Percentiles rank a stretch among this genome's conserved stretches.
Evolutionary conservation across 2,797 vertebrate species (phyloP).

Genomic region (Protosalanx chinensis): DNA sequence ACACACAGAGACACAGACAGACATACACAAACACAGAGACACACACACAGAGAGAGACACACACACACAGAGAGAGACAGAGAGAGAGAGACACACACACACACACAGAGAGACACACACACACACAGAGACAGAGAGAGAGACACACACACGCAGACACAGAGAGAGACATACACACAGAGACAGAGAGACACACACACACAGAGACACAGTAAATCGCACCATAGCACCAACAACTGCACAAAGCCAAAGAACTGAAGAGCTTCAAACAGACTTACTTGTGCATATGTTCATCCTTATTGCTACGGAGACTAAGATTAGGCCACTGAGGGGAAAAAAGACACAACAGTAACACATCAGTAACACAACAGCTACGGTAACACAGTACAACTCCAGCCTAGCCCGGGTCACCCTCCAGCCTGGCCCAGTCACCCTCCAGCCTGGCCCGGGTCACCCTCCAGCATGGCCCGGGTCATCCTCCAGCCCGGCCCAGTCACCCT

Average conservation of each 20-base stretch:
- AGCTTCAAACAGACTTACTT: slow-evolving; percentile 61
- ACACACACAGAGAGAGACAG: not conserved
- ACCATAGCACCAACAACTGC: not conserved
- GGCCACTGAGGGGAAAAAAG: slow-evolving; percentile 75
- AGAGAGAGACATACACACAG: not conserved
- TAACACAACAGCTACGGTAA: not conserved
- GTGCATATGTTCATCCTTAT: slow-evolving; percentile 86
- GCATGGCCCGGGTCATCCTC: too few relatives aligned
- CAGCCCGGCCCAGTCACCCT: too few relatives aligned
- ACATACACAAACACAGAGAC: too few relatives aligned
- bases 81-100: not conserved
- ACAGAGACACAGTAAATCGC: not conserved
- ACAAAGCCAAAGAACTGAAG: not conserved
- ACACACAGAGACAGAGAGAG: not conserved
- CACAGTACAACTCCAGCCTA: not conserved
- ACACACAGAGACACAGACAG: too few relatives aligned
- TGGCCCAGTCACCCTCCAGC: too few relatives aligned
- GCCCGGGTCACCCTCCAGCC: too few relatives aligned
- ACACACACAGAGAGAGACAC: not conserved
- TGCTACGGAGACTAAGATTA: slow-evolving; percentile 81
- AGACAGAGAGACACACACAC: not conserved
- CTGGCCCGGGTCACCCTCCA: too few relatives aligned
- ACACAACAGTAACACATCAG: slow-evolving; percentile 13
- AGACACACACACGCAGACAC: not conserved
- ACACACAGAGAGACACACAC: not conserved